These are phyloP conservation scores for Dromius quadrimaculatus DNA, from an alignment of 2,888 invertebrate genomes.

Conservation along the genomic window DNA sequence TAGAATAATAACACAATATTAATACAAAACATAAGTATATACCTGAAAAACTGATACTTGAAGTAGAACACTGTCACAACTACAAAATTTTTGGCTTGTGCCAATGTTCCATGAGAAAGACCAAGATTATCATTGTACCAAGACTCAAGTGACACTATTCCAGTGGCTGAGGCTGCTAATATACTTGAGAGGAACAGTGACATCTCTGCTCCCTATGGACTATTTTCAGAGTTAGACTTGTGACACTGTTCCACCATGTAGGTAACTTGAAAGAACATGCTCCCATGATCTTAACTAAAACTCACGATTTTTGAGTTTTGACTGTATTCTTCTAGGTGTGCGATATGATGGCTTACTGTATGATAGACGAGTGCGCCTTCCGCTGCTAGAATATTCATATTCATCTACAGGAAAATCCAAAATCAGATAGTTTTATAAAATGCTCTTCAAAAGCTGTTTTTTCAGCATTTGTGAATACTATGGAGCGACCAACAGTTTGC, in stretches of 20 bases:
- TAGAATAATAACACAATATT: conserved; percentile 7
- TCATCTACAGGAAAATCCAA: no score
- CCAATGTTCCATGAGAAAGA: background rate
- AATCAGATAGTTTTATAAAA: no score
- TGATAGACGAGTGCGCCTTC: no score
- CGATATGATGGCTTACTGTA: no score
- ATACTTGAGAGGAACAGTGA: background rate
- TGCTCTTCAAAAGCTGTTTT: no score
- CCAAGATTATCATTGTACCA: background rate
- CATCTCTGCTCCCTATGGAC: background rate
- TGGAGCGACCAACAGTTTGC: no score
- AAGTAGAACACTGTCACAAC: background rate
- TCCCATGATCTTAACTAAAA: background rate
- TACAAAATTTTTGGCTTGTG: background rate
- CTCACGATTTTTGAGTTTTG: background rate
- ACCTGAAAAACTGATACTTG: no score
- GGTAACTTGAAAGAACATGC: background rate
- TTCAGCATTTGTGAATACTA: no score
- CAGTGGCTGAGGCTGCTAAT: background rate
- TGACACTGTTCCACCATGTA: background rate
- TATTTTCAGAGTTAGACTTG: background rate
- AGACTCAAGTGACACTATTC: background rate
- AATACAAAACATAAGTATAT: background rate
- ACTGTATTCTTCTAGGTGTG: background rate
- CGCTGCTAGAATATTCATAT: no score